phyloP scores from a whole-genome alignment of 2,888 invertebrate species.

The Hermodice carunculata region DNA sequence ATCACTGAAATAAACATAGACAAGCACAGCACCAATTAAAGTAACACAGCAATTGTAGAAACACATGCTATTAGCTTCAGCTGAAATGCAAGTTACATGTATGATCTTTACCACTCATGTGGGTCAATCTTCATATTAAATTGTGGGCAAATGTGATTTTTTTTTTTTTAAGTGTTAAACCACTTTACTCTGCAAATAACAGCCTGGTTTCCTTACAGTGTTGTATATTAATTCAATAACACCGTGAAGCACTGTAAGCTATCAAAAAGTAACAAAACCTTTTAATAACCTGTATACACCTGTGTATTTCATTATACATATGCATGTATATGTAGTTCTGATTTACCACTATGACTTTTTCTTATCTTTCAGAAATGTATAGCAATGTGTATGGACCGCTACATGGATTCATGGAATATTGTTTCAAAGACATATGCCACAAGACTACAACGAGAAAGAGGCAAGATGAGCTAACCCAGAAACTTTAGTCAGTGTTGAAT shows the following conservation, averaged over 20 bases:
- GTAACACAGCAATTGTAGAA: too few relatives aligned
- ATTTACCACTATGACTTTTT: not conserved
- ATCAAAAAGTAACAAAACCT: not conserved
- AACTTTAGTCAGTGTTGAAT: too few relatives aligned
- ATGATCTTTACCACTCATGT: too few relatives aligned
- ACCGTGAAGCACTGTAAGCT: not conserved
- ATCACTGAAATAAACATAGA: too few relatives aligned
- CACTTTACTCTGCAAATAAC: too few relatives aligned
- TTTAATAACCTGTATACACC: not conserved
- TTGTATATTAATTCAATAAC: not conserved
- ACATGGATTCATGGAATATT: constrained; percentile 96
- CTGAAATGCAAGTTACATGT: too few relatives aligned
- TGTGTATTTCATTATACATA: not conserved
- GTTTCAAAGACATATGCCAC: constrained; percentile 90
- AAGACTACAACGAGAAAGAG: constrained; percentile 83
- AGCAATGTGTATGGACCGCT: constrained; percentile 98
- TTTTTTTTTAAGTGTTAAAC: too few relatives aligned
- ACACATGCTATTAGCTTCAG: too few relatives aligned
- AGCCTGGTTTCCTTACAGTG: not conserved
- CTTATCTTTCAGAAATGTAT: constrained; percentile 86
- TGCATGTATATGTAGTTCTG: not conserved
- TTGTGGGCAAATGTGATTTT: too few relatives aligned
- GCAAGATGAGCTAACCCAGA: constrained; percentile 11
- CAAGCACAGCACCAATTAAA: too few relatives aligned
- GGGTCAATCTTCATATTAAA: too few relatives aligned